Evolutionary conservation across 2,797 vertebrate species (phyloP).

Genomic region (Sphenodon punctatus): DNA sequence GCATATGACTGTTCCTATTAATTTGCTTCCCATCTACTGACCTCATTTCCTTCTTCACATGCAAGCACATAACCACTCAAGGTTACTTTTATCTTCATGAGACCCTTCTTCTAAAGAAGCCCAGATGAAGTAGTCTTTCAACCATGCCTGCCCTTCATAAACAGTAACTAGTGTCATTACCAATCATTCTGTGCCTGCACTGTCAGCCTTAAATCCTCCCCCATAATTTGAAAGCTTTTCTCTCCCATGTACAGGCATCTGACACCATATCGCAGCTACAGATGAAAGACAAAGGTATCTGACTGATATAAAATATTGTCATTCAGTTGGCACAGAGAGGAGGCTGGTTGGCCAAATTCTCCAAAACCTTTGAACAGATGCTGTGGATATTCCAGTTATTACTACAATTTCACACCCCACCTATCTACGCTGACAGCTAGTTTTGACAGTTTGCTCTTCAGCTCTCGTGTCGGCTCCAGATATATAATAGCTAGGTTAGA

Average conservation of each 20-base stretch:
- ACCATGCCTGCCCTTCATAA: constrained; percentile 2
- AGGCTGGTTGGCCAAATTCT: constrained; percentile 46
- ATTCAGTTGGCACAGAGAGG: constrained; percentile 35
- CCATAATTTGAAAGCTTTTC: constrained; percentile 55
- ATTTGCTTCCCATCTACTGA: background rate
- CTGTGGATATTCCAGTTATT: constrained; percentile 62
- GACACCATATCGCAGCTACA: background rate
- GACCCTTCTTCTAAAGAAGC: background rate
- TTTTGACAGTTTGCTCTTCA: constrained; percentile 61
- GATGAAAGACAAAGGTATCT: constrained; percentile 44
- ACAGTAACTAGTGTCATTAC: constrained; percentile 12
- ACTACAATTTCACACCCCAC: constrained; percentile 59
- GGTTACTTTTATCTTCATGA: background rate
- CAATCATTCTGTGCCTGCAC: constrained; percentile 4
- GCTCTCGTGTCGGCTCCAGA: constrained; percentile 59
- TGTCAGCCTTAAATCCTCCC: constrained; percentile 35
- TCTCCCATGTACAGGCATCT: constrained; percentile 4
- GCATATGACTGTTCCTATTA: background rate
- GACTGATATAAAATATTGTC: constrained; percentile 56
- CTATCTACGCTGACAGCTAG: constrained; percentile 58
- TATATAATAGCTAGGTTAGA: constrained; percentile 48
- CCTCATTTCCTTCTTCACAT: background rate
- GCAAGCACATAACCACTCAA: background rate
- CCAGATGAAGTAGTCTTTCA: constrained; percentile 14
- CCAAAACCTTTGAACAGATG: constrained; percentile 53